Conservation (phyloP, 2,888 invertebrate genomes). For the Drosophila antonietae region DNA sequence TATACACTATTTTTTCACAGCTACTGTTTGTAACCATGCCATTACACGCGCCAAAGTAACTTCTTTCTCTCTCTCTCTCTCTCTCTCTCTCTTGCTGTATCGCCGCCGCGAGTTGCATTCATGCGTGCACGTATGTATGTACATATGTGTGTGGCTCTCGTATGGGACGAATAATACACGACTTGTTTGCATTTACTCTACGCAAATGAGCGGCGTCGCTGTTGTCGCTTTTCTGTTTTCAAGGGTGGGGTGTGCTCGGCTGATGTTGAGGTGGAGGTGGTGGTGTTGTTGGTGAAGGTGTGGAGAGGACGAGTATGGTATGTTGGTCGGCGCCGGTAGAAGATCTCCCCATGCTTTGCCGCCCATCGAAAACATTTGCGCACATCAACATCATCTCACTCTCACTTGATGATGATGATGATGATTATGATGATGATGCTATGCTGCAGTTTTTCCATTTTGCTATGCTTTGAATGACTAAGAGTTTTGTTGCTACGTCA, state of each 20-base stretch:
- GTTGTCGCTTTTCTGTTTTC: constrained; percentile 57
- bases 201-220: constrained; percentile 73
- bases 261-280: constrained; percentile 6
- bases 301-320: neutral
- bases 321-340: constrained; percentile 22
- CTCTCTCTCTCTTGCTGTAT: constrained; percentile 12
- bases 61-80: constrained; percentile 29
- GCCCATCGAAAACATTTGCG: constrained; percentile 41
- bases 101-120: constrained; percentile 64
- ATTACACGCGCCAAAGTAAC: constrained; percentile 63
- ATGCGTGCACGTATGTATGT: constrained; percentile 59
- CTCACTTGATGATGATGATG: constrained; percentile 67
- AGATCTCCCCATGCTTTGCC: constrained; percentile 9
- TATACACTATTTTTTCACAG: constrained; percentile 27
- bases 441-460: constrained; percentile 53
- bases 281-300: neutral
- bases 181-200: constrained; percentile 76
- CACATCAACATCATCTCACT: constrained; percentile 66
- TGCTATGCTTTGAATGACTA: constrained; percentile 68
- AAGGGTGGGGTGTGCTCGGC: constrained; percentile 44
- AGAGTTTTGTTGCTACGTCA: constrained; percentile 47
- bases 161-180: constrained; percentile 58
- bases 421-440: constrained; percentile 51
- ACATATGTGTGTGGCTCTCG: constrained; percentile 39
- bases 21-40: constrained; percentile 53